A percentile compares a stretch with the other conserved stretches of the same genome.
Evolutionary conservation across 2,888 invertebrate species (phyloP).

Genomic region (Megamerina dolium): DNA sequence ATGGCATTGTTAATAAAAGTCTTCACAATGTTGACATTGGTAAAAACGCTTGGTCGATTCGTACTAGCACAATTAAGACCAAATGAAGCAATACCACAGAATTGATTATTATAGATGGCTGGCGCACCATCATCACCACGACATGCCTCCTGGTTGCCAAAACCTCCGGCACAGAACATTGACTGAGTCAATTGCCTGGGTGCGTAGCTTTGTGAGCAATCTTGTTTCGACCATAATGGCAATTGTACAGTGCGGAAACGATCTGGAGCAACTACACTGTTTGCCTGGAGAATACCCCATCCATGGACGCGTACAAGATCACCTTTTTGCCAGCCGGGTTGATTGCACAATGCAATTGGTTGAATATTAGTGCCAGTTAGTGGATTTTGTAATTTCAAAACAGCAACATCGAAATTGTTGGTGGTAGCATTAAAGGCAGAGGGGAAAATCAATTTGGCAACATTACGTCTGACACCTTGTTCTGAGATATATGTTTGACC

Average conservation of each 20-base stretch:
- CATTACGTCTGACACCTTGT: background rate
- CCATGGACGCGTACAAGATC: background rate
- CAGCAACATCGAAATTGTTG: background rate
- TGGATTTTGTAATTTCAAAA: background rate
- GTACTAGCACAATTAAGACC: background rate
- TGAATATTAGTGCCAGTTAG: background rate
- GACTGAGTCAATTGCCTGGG: no score
- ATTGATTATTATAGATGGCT: background rate
- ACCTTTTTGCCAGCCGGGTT: background rate
- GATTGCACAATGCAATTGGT: background rate
- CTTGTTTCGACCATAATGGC: no score
- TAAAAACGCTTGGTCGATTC: background rate
- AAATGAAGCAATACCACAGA: background rate
- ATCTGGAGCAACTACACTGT: background rate
- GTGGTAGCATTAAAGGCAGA: background rate
- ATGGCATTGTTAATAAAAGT: background rate
- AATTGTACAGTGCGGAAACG: background rate
- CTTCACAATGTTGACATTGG: background rate
- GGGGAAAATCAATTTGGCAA: background rate
- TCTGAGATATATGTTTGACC: background rate
- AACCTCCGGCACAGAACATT: background rate
- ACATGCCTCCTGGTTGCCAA: background rate
- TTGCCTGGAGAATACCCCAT: constrained; percentile 1
- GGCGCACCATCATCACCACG: constrained; percentile 1
- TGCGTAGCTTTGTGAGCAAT: no score